A percentile compares a stretch with the other conserved stretches of the same genome.
phyloP scores from a whole-genome alignment of 2,113 vertebrate species.

The Coptodon rendalli region DNA sequence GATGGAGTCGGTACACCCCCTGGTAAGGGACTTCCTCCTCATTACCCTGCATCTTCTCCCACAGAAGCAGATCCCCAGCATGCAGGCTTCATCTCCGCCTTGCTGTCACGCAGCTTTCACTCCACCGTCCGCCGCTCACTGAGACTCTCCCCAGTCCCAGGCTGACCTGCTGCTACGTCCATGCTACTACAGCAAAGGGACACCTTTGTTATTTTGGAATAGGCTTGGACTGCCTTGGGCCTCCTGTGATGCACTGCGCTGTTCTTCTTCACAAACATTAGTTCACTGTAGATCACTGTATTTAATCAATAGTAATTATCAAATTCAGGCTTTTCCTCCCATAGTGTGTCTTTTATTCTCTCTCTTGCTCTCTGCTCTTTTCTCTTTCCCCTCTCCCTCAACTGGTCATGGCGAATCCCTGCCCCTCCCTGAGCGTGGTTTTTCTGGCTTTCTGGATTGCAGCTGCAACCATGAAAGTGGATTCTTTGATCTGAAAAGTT shows the following conservation, averaged over 20 bases:
- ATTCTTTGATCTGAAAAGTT: background rate
- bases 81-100: background rate
- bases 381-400: background rate
- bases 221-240: background rate
- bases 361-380: background rate
- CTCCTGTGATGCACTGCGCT: background rate
- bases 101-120: background rate
- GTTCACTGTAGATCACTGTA: background rate
- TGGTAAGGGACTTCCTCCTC: background rate
- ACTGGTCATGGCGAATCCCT: background rate
- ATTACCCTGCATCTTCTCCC: too few relatives aligned
- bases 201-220: background rate
- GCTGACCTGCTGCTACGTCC: background rate
- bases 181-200: background rate
- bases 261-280: background rate
- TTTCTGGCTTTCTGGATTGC: background rate
- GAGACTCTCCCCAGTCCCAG: background rate
- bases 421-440: background rate
- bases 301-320: background rate
- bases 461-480: background rate
- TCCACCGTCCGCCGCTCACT: accelerated
- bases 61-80: too few relatives aligned
- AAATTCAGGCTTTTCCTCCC: background rate
- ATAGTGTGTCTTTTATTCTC: background rate
- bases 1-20: background rate